Conservation (phyloP, 2,113 vertebrate genomes). For the Lampris megalopsis region DNA sequence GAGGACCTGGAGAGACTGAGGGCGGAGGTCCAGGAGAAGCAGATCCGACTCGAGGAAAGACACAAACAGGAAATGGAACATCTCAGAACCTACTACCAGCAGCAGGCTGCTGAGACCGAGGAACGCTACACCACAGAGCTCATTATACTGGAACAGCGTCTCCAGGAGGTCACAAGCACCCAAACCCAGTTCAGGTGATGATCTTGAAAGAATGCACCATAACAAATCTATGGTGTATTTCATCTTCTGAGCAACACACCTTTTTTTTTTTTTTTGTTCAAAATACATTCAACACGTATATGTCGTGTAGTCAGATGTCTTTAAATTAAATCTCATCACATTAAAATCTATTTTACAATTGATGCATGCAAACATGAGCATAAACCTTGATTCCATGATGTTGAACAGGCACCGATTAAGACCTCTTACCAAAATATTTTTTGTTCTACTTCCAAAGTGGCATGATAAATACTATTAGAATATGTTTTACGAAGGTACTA, state of each 20-base stretch:
- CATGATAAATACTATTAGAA: too few species aligned
- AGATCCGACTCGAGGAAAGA: conserved; percentile 81
- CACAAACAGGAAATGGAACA: conserved; percentile 84
- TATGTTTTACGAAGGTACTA: too few species aligned
- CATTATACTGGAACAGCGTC: conserved; percentile 80
- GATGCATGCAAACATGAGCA: too few species aligned
- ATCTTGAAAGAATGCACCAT: neutral
- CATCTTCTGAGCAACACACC: too few species aligned
- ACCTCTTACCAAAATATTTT: too few species aligned
- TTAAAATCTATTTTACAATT: too few species aligned
- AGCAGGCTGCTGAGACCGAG: conserved; percentile 85
- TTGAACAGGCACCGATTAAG: too few species aligned
- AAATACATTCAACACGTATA: too few species aligned
- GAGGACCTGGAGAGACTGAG: conserved; percentile 77
- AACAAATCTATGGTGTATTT: neutral
- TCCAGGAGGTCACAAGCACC: conserved; percentile 72
- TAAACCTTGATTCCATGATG: too few species aligned
- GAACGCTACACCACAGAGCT: conserved; percentile 83
- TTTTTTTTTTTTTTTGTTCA: neutral
- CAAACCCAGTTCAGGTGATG: conserved; percentile 82
- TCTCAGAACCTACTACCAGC: conserved; percentile 82
- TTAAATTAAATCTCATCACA: too few species aligned
- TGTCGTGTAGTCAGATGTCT: too few species aligned
- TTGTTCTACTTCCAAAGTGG: too few species aligned
- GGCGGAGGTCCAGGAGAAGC: conserved; percentile 73